A percentile compares a stretch with the other conserved stretches of the same genome.
These are phyloP conservation scores for Bombyx huttoni DNA, from an alignment of 2,888 invertebrate species.

Conservation along the genomic window DNA sequence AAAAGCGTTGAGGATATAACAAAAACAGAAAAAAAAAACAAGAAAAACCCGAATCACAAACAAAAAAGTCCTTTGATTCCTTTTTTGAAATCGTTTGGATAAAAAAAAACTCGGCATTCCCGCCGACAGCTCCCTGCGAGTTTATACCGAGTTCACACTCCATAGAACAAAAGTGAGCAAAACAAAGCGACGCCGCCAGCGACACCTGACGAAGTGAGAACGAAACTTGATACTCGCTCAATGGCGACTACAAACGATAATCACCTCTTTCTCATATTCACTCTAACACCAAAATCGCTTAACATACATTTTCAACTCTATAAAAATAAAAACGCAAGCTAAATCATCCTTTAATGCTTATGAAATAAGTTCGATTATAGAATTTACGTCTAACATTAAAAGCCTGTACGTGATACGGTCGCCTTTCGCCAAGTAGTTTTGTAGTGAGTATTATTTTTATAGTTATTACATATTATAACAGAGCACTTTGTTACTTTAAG, in stretches of 20 bases:
- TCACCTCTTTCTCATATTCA: constrained; percentile 12
- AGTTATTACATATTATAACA: constrained; percentile 64
- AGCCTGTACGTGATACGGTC: constrained; percentile 57
- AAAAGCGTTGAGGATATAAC: constrained; percentile 1
- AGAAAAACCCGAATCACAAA: constrained; percentile 9
- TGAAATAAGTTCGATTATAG: constrained; percentile 9
- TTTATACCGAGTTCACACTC: constrained; percentile 63
- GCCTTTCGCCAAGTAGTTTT: constrained; percentile 64
- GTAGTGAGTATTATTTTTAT: constrained; percentile 65
- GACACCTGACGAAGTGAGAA: constrained; percentile 69
- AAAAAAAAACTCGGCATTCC: neutral
- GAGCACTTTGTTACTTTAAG: neutral
- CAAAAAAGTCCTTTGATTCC: constrained; percentile 6
- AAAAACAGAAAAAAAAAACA: constrained; percentile 4
- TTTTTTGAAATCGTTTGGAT: constrained; percentile 6
- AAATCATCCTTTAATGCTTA: neutral
- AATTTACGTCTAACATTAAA: constrained; percentile 29
- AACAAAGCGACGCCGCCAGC: constrained; percentile 59
- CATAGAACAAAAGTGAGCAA: constrained; percentile 62
- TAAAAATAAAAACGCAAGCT: constrained; percentile 4
- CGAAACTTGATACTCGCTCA: constrained; percentile 53
- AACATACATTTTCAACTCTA: constrained; percentile 5
- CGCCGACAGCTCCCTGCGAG: constrained; percentile 45
- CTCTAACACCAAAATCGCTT: constrained; percentile 20
- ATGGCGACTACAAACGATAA: constrained; percentile 12